These are phyloP conservation scores for Sylvilagus bachmani DNA, from an alignment of 2,113 vertebrate genomes.

Conservation along the genomic window DNA sequence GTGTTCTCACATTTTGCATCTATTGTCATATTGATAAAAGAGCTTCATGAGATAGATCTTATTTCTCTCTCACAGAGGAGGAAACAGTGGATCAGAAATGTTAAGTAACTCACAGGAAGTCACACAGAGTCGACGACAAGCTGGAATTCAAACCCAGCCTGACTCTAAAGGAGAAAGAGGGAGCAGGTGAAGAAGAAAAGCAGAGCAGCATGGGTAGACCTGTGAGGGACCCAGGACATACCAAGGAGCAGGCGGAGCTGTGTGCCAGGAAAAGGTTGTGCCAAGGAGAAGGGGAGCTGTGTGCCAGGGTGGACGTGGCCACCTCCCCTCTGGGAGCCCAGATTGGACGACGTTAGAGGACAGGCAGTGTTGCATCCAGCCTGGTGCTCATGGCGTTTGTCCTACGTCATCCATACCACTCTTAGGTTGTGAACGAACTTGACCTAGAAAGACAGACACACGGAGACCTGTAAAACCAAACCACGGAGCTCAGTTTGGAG, in stretches of 20 bases:
- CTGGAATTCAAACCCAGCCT: not conserved
- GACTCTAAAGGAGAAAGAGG: not conserved
- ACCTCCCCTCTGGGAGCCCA: not conserved
- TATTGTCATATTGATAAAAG: not conserved
- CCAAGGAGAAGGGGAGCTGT: not conserved
- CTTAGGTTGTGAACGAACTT: not conserved
- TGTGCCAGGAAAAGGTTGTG: not conserved
- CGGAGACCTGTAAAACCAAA: not conserved
- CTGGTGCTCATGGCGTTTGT: not conserved
- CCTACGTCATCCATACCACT: not conserved
- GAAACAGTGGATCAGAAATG: not conserved
- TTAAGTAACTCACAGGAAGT: not conserved
- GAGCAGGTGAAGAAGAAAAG: not conserved
- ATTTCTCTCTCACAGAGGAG: not conserved
- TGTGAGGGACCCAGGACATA: not conserved
- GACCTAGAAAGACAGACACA: constrained; percentile 29
- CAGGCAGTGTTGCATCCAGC: not conserved
- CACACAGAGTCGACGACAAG: not conserved
- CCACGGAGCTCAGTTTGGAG: constrained; percentile 1
- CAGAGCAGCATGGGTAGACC: not conserved
- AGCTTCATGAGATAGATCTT: not conserved
- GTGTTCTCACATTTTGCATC: not conserved
- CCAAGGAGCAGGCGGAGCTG: not conserved
- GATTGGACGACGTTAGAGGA: not conserved
- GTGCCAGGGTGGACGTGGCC: too few species aligned